phyloP scores from a whole-genome alignment of 2,113 vertebrate species.

The Pachycephala philippinensis region DNA sequence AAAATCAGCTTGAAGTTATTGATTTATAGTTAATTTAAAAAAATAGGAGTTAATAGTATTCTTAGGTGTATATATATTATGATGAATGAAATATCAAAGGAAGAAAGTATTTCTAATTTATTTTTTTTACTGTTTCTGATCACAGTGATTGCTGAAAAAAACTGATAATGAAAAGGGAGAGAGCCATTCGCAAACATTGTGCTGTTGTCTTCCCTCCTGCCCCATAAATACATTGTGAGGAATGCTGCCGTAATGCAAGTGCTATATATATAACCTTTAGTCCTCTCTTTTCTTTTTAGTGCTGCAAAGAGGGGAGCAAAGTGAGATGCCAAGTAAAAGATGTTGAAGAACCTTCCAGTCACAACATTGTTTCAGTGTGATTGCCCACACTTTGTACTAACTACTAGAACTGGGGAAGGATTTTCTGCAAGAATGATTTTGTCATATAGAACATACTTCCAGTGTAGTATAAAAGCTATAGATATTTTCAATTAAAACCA shows the following conservation, averaged over 20 bases:
- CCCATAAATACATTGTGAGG: neutral
- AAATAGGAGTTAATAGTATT: neutral
- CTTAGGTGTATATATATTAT: neutral
- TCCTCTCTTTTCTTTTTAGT: neutral
- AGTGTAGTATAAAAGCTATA: neutral
- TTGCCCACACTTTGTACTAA: neutral
- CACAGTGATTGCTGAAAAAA: neutral
- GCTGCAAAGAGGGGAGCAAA: neutral
- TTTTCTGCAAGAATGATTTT: neutral
- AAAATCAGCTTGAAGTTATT: conserved; percentile 5
- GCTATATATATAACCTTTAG: neutral
- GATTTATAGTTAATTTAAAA: conserved; percentile 1
- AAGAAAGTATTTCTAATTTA: neutral
- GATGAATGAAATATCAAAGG: neutral
- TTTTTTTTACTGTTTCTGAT: neutral
- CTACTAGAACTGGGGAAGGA: neutral
- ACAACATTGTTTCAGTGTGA: neutral
- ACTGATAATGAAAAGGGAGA: neutral
- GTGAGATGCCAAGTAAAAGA: neutral
- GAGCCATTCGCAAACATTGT: neutral
- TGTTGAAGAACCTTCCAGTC: neutral
- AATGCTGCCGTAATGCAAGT: neutral
- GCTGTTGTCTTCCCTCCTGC: neutral
- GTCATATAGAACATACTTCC: neutral
- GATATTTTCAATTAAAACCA: neutral